Conservation (phyloP, 1,140 invertebrate genomes). For the Drosophila tsacasi region DNA sequence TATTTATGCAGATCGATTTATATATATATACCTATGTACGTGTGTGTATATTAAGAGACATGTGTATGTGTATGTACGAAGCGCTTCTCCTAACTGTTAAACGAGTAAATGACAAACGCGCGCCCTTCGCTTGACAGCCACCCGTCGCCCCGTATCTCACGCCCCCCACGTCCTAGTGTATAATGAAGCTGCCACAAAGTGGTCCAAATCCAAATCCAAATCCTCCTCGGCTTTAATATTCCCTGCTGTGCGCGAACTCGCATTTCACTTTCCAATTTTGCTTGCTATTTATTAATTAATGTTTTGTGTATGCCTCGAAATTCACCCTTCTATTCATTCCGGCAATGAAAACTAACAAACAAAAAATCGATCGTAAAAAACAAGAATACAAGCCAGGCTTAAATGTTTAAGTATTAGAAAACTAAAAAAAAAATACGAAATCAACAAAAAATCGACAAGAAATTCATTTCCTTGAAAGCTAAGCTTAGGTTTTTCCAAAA, state of each 20-base stretch:
- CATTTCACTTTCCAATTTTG: slow-evolving; percentile 45
- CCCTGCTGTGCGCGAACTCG: slow-evolving; percentile 33
- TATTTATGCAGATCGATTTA: slow-evolving; percentile 78
- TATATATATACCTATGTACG: slow-evolving; percentile 39
- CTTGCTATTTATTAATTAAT: slow-evolving; percentile 58
- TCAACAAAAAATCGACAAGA: slow-evolving; percentile 27
- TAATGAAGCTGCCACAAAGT: slow-evolving; percentile 60
- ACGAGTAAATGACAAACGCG: slow-evolving; percentile 30
- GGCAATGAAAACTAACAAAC: slow-evolving; percentile 66
- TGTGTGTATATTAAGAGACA: slow-evolving; percentile 63
- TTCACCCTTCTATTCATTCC: slow-evolving; percentile 68
- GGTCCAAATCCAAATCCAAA: slow-evolving; percentile 24
- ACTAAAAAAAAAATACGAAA: slow-evolving; percentile 36
- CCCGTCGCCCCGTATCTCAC: slow-evolving; percentile 10
- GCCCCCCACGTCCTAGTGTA: slow-evolving; percentile 39
- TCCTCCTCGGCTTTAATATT: slow-evolving; percentile 33
- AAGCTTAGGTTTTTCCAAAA: slow-evolving; percentile 67
- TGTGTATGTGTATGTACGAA: slow-evolving; percentile 54
- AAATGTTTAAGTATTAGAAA: slow-evolving; percentile 75
- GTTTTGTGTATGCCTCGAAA: slow-evolving; percentile 61
- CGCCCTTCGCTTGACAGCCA: slow-evolving; percentile 25
- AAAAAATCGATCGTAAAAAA: slow-evolving; percentile 29
- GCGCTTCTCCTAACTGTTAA: slow-evolving; percentile 69
- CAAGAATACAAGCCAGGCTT: slow-evolving; percentile 60
- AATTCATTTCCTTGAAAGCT: slow-evolving; percentile 71